phyloP scores from a whole-genome alignment of 1,140 invertebrate genomes.

The Prorops nasuta region DNA sequence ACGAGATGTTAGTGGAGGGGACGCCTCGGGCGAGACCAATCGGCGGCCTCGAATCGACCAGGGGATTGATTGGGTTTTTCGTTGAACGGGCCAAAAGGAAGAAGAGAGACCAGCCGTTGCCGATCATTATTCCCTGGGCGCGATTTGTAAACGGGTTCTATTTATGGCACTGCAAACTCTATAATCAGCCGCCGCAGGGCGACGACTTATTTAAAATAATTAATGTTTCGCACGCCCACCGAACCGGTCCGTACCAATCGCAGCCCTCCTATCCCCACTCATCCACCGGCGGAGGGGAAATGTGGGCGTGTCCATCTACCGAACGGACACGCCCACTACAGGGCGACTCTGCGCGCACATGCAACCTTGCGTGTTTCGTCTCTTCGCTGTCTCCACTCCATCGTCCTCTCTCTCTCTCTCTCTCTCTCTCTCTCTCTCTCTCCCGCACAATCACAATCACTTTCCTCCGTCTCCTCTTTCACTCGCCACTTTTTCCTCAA shows the following conservation, averaged over 20 bases:
- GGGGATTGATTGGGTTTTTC: neutral
- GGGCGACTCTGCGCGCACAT: conserved; percentile 12
- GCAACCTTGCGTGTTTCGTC: conserved; percentile 27
- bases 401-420: neutral
- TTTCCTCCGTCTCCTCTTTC: too few species aligned
- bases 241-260: conserved; percentile 41
- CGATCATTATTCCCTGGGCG: conserved; percentile 40
- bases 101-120: neutral
- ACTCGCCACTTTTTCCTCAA: too few species aligned
- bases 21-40: conserved; percentile 32
- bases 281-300: conserved; percentile 25
- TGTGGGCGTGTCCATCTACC: conserved; percentile 34
- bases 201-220: conserved; percentile 58
- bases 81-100: conserved; percentile 7
- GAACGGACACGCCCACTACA: conserved; percentile 30
- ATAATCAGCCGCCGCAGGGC: conserved; percentile 49
- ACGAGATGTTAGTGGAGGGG: too few species aligned
- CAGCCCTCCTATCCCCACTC: conserved; percentile 21
- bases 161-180: conserved; percentile 54
- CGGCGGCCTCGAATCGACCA: conserved; percentile 24
- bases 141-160: conserved; percentile 54
- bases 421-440: neutral
- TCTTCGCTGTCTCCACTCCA: conserved; percentile 4
- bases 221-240: conserved; percentile 35
- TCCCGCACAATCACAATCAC: neutral